These are phyloP conservation scores for Dromius quadrimaculatus DNA, from an alignment of 2,888 invertebrate genomes.

Conservation along the genomic window DNA sequence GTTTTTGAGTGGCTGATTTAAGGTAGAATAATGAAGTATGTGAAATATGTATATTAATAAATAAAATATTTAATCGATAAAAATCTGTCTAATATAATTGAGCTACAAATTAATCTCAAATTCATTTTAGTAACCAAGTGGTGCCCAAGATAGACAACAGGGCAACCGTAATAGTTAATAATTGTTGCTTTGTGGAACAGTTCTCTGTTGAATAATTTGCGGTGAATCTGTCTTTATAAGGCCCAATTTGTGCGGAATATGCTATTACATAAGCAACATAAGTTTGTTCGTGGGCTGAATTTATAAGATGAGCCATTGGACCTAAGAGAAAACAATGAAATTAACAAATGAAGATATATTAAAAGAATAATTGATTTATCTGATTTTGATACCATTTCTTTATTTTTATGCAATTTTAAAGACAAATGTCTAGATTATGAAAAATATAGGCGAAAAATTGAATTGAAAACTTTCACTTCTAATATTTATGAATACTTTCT, in stretches of 20 bases:
- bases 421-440: neutral
- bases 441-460: too few relatives aligned
- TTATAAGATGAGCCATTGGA: slow-evolving; percentile 89
- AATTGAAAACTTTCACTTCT: too few relatives aligned
- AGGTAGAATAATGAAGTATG: too few relatives aligned
- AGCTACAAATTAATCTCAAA: neutral
- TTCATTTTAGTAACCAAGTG: slow-evolving; percentile 7
- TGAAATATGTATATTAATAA: too few relatives aligned
- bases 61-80: too few relatives aligned
- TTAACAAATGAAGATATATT: neutral
- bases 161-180: slow-evolving; percentile 19
- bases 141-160: slow-evolving; percentile 2
- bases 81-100: slow-evolving; percentile 17
- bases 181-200: neutral
- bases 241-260: slow-evolving; percentile 84
- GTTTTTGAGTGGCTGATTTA: too few relatives aligned
- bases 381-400: too few relatives aligned
- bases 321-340: slow-evolving; percentile 72
- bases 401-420: neutral
- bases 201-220: slow-evolving; percentile 6
- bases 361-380: too few relatives aligned
- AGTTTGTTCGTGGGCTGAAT: slow-evolving; percentile 90
- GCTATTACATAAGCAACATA: slow-evolving; percentile 89
- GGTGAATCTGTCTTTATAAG: slow-evolving; percentile 49
- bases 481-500: neutral